Conservation (phyloP, 2,888 invertebrate genomes). For the Cryptops parisi region DNA sequence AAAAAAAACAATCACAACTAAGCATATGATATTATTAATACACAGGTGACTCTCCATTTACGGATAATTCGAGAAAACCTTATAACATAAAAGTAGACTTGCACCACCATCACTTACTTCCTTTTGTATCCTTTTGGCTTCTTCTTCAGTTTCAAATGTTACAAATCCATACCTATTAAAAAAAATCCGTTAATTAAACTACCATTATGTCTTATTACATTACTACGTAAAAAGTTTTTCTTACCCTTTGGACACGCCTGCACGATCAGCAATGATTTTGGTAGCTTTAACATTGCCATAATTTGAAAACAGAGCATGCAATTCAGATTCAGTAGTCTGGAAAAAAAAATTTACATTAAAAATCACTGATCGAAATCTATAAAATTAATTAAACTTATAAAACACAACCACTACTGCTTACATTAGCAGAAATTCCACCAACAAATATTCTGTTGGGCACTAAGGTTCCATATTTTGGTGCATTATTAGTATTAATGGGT, state of each 20-base stretch:
- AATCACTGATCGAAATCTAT: background rate
- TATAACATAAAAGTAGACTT: background rate
- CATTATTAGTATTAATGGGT: slow-evolving; percentile 31
- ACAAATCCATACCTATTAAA: slow-evolving; percentile 53
- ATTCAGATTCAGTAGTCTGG: slow-evolving; percentile 73
- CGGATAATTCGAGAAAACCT: background rate
- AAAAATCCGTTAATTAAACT: background rate
- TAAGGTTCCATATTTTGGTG: slow-evolving; percentile 55
- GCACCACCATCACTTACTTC: slow-evolving; percentile 43
- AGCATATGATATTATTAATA: too few relatives aligned
- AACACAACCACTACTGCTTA: slow-evolving; percentile 17
- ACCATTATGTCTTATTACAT: background rate
- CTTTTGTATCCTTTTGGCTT: slow-evolving; percentile 56
- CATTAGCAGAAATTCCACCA: slow-evolving; percentile 80
- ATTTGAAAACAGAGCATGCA: slow-evolving; percentile 78
- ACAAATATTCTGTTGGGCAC: slow-evolving; percentile 93
- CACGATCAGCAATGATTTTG: slow-evolving; percentile 87
- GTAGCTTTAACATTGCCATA: slow-evolving; percentile 46
- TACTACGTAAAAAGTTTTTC: slow-evolving; percentile 12
- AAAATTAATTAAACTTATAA: background rate
- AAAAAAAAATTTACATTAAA: slow-evolving; percentile 16
- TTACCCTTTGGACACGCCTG: slow-evolving; percentile 80
- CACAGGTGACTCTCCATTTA: too few relatives aligned
- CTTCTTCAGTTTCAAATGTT: slow-evolving; percentile 74
- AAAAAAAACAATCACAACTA: slow-evolving; percentile 18